Base-by-base conservation (phyloP, 2,888 invertebrate species). In the Drosophila eohydei region DNA sequence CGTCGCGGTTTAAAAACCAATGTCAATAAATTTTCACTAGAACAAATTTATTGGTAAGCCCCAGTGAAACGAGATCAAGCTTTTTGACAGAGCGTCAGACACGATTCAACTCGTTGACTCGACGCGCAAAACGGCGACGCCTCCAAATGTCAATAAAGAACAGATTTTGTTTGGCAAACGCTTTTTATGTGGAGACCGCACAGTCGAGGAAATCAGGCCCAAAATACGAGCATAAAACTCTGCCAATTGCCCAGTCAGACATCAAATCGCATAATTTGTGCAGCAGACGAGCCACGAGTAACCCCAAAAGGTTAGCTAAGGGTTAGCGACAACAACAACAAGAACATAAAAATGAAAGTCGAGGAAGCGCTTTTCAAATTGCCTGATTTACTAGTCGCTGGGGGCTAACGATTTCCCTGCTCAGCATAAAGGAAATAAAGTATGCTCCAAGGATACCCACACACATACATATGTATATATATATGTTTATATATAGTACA, bases 191-290 rank as follows among this genome's bases (percentile, higher is more conserved):
- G 50, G 60, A 43, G 60, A 63, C 61, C 62, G 54, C 30, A 48
- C 34, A 72, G 60, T 34, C 56, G 65, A 52, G 58, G 30, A 44
- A 58, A 77, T 41, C 56, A 16, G 64, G 55, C 62, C 51, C 38
- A 32, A 58, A 59, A 56, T 36, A 26, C 28, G 14, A 43, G 26
- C 51, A 48, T 60, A 50, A 52, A 46, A 41, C 38, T 41, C 52
- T 52, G 70, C 64, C 57, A 69, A 80, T 83, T 81, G 88, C 78
- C 81, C 73, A 88, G 80, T 90, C 83, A 82, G 84, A 87, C 91
- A 88, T 82, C 74, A 91, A 88, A 91, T 90, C 87, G 87, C 90
- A 91, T 91, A 91, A 91, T 91, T 90, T 89, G 82, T 76, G 77
- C 80, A 80, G 65, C 75, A 76, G 63, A 40, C 64, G 64, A 75